Conservation (phyloP, 2,888 invertebrate species). For the Idaea straminata region DNA sequence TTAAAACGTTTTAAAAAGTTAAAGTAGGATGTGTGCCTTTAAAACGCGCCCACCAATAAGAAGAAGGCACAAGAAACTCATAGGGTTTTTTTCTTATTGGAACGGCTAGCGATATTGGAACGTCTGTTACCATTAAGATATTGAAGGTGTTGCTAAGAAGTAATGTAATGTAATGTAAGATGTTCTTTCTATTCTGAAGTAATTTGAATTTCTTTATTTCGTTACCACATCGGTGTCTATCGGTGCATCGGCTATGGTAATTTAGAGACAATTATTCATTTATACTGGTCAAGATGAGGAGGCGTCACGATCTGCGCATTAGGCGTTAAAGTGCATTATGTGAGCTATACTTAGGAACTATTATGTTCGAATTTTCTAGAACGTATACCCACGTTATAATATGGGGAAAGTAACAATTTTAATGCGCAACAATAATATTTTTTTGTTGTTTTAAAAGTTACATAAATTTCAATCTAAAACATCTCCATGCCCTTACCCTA, state of each 20-base stretch:
- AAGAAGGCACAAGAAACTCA: too few relatives aligned
- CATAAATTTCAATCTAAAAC: not conserved
- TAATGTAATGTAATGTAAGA: not conserved
- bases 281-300: slow-evolving; percentile 30
- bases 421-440: not conserved
- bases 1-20: too few relatives aligned
- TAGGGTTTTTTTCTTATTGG: too few relatives aligned
- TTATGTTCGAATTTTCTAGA: not conserved
- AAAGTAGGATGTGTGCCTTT: too few relatives aligned
- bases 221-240: slow-evolving; percentile 24
- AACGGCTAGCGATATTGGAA: too few relatives aligned
- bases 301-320: slow-evolving; percentile 28
- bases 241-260: slow-evolving; percentile 41
- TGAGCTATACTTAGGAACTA: not conserved
- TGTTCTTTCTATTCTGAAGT: not conserved
- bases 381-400: not conserved
- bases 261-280: slow-evolving; percentile 42
- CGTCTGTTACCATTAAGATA: too few relatives aligned
- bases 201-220: slow-evolving; percentile 11
- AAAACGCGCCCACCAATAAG: too few relatives aligned
- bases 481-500: too few relatives aligned
- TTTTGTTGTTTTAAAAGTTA: not conserved
- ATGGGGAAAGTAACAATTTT: not conserved
- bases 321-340: slow-evolving; percentile 6
- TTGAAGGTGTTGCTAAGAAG: too few relatives aligned